Base-by-base conservation (phyloP, 92 coral and sea anemone genomes). In the Porites cylindrica region DNA sequence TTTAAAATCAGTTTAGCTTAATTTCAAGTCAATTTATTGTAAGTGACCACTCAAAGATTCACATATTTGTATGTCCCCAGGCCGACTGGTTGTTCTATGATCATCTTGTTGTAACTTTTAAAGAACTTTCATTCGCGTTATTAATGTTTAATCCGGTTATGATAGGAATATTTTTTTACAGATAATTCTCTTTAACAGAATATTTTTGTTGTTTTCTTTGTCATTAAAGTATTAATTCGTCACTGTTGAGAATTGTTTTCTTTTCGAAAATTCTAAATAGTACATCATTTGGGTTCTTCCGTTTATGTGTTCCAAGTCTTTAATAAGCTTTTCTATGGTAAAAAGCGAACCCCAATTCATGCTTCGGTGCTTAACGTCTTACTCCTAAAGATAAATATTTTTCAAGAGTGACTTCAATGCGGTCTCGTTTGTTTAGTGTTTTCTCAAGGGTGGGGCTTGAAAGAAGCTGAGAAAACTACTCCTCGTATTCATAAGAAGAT, bases 161-260 rank as follows among this genome's bases (percentile, higher is more conserved):
- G 10, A 9, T 67, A 82, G 51, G 16, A 62, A 3, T 56, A 70
- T 82, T 74, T 38, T 38, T 21, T 19, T 10, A 82, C 13, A 12
- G 26, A 78, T 78, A 47, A 65, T 43, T 78, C 52, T 26, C 7
- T 47, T 11, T 29, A 6, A 60, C 38, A 76, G 6, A 64, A 67
- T 18, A 64, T 8, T 75, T 17, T 3, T 32, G 19, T 58, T 71
- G 75, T 60, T 82, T 82, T 82, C 77, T 71, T 70, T 70, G 69
- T 54, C 43, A 38, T 70, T 64, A 81, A 81, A 16, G 10, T 9
- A 53, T 24, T 47, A 59, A 53, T 69, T 70, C 14, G 70, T 32
- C 21, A 4, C 10, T 53, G 67, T 67, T 80, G 53, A 82, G 32
- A 59, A 58, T 81, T 56, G 62, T 51, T 69, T 81, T 81, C 66